phyloP scores from a whole-genome alignment of 2,113 vertebrate genomes.

The Alligator sinensis region DNA sequence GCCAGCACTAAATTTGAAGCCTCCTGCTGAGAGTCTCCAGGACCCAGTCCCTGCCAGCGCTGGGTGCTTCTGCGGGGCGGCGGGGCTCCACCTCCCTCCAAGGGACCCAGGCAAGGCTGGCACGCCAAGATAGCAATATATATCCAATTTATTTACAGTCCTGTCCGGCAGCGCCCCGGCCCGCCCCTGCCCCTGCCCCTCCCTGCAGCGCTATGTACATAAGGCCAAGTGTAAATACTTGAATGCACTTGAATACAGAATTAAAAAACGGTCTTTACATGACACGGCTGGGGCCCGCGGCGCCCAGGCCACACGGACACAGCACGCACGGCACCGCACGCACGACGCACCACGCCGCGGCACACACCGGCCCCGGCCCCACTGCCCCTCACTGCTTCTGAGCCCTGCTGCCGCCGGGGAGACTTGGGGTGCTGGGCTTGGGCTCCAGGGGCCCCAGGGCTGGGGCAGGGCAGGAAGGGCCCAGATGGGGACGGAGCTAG shows the following conservation, averaged over 20 bases:
- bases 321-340: conserved; percentile 81
- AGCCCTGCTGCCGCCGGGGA: neutral
- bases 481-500: neutral
- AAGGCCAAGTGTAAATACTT: conserved; percentile 89
- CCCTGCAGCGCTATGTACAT: conserved; percentile 86
- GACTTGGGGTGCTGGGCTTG: neutral
- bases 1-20: too few relatives aligned
- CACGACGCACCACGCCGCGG: conserved; percentile 69
- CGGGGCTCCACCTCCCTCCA: neutral
- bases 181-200: conserved; percentile 64
- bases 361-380: conserved; percentile 56
- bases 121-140: conserved; percentile 83
- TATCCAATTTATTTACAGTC: conserved; percentile 90
- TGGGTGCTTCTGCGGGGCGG: too few relatives aligned
- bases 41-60: neutral
- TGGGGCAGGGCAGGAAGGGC: conserved; percentile 15
- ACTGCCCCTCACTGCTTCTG: too few relatives aligned
- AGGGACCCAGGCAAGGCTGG: neutral
- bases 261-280: conserved; percentile 85
- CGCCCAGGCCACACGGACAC: conserved; percentile 73
- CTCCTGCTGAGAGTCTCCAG: neutral
- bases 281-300: conserved; percentile 70
- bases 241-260: conserved; percentile 88
- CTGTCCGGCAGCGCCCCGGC: conserved; percentile 82
- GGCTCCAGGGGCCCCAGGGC: neutral